Base-by-base conservation (phyloP, 2,888 invertebrate species). In the Orthosia incerta region DNA sequence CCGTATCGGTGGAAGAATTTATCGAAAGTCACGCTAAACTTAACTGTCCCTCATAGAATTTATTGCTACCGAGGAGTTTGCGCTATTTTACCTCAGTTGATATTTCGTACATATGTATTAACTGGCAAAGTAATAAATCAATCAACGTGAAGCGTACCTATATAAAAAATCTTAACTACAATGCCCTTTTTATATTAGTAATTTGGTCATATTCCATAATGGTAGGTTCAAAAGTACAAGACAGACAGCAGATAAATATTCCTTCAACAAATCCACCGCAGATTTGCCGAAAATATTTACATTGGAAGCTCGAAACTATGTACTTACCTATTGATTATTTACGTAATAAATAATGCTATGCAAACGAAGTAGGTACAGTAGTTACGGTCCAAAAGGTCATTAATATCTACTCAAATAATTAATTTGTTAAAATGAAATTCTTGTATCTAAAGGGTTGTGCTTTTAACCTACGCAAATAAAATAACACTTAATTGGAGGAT, bases 1-100 rank as follows among this genome's bases (percentile, higher is more conserved):
- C 73, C 72, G 80, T 78, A 71, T 69, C 61, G 79, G 69, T 82
- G 72, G 63, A 66, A 62, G 76, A 81, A 79, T 78, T 71, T 70
- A 74, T 76, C 50, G 64, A 79, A 76, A 74, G 67, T 75, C 63
- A 69, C 77, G 64, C n/a, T 71, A 72, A 84, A 70, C 55, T 53
- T 63, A 67, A 51, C 55, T 63, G 46, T 60, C 65, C 56, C 67
- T 64, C 51, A 60, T 72, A 68, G 13, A 69, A 74, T 67, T 72
- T 73, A 84, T 82, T 65, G 66, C 57, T 69, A 74, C 73, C 23
- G 20, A 64, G 55, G 20, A 72, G 23, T 68, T 71, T 75, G 56
- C 51, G 76, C 70, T 77, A 79, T 72, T 78, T 72, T 68, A 57
- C 73, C 50, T 55, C 46, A 65, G 68, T 48, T 45, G 20, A 64